Conservation (phyloP, 1,140 invertebrate genomes). For the Caerostris extrusa region DNA sequence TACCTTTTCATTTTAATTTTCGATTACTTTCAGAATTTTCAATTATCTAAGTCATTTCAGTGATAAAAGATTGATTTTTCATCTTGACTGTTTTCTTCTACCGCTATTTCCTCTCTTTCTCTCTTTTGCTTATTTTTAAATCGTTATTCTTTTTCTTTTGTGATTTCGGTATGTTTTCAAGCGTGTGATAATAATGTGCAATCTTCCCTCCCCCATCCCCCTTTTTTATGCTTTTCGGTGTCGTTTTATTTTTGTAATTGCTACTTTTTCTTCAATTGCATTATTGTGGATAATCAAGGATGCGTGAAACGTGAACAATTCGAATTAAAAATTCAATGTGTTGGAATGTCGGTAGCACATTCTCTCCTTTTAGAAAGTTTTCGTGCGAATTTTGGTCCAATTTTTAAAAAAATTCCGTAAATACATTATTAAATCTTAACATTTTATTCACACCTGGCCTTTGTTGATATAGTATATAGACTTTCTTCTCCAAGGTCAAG, state of each 20-base stretch:
- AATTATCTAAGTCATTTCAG: neutral
- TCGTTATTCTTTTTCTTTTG: neutral
- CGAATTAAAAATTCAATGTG: too few relatives aligned
- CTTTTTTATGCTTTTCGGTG: neutral
- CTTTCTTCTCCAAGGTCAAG: neutral
- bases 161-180: neutral
- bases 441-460: too few relatives aligned
- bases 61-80: neutral
- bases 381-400: too few relatives aligned
- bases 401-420: too few relatives aligned
- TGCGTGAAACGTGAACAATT: neutral
- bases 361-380: too few relatives aligned
- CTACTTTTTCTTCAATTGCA: neutral
- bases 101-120: neutral
- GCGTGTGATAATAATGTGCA: neutral
- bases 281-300: neutral
- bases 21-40: neutral
- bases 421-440: too few relatives aligned
- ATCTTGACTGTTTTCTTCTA: neutral
- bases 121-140: neutral
- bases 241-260: neutral
- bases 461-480: too few relatives aligned
- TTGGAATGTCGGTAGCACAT: too few relatives aligned
- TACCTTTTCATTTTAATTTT: neutral
- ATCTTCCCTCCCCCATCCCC: too few relatives aligned